Percentiles rank a stretch among this genome's conserved stretches.
Evolutionary conservation across 2,888 invertebrate genomes (phyloP).

Genomic region (Cabera pusaria): DNA sequence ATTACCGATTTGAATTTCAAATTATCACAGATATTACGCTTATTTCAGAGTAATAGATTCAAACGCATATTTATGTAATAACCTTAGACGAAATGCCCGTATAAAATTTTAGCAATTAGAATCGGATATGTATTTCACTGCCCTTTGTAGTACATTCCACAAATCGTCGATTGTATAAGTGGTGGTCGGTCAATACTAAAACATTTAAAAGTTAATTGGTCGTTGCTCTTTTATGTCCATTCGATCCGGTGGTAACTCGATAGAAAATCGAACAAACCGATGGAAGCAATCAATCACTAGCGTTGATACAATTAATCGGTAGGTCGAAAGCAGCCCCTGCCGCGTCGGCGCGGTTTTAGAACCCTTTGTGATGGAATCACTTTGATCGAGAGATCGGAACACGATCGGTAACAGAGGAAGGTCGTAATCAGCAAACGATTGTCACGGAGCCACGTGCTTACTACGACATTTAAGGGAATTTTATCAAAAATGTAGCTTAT

Average conservation of each 20-base stretch:
- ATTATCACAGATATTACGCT: conserved; percentile 17
- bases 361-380: conserved; percentile 72
- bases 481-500: too few species aligned
- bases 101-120: neutral
- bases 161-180: conserved; percentile 2
- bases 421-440: conserved; percentile 62
- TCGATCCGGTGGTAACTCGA: conserved; percentile 18
- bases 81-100: too few species aligned
- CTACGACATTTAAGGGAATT: too few species aligned
- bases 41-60: conserved; percentile 9
- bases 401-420: conserved; percentile 59
- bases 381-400: conserved; percentile 56
- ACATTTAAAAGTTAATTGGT: conserved; percentile 15
- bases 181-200: conserved; percentile 4
- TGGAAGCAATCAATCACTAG: conserved; percentile 41
- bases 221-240: conserved; percentile 17
- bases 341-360: conserved; percentile 65
- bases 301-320: conserved; percentile 64
- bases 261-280: conserved; percentile 34
- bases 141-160: neutral
- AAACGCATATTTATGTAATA: too few species aligned
- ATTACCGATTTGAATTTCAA: conserved; percentile 19
- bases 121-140: neutral
- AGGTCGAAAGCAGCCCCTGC: conserved; percentile 43
- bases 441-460: conserved; percentile 46